phyloP scores from a whole-genome alignment of 1,140 invertebrate genomes.

The Aporrectodea caliginosa region DNA sequence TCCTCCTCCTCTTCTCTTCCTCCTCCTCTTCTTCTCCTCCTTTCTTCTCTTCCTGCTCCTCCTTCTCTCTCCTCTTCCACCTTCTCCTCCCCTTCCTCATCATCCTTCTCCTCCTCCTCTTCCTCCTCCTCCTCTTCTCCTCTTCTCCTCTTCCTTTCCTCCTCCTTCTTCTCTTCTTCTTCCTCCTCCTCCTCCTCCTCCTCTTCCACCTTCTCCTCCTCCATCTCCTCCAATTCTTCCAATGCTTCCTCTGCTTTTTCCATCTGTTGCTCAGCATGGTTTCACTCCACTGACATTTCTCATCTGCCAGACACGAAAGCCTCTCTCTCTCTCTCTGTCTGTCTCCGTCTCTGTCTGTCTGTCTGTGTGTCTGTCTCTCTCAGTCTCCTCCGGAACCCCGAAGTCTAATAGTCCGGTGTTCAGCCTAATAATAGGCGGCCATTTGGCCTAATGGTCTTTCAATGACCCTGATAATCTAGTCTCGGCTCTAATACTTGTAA shows the following conservation, averaged over 20 bases:
- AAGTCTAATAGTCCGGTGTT: no score
- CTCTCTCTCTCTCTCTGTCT: no score
- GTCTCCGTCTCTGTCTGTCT: no score
- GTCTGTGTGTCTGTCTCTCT: no score
- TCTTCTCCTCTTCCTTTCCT: neutral
- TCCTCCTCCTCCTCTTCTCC: neutral
- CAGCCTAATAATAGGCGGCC: no score
- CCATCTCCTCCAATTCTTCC: neutral
- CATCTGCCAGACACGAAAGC: no score
- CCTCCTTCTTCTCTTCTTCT: neutral
- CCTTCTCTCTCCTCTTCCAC: neutral
- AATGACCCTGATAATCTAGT: no score
- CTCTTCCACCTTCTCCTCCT: neutral
- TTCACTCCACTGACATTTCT: no score
- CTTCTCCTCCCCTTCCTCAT: neutral
- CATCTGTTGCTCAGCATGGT: no score
- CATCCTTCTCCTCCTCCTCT: neutral
- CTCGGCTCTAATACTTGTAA: no score
- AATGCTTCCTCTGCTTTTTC: neutral
- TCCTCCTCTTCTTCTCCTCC: neutral
- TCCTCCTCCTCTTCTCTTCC: neutral
- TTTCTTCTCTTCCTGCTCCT: neutral
- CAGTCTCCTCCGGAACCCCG: no score
- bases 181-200: neutral
- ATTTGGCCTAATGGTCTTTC: no score